phyloP scores from a whole-genome alignment of 2,888 invertebrate species.

The Tanypteryx hageni region DNA sequence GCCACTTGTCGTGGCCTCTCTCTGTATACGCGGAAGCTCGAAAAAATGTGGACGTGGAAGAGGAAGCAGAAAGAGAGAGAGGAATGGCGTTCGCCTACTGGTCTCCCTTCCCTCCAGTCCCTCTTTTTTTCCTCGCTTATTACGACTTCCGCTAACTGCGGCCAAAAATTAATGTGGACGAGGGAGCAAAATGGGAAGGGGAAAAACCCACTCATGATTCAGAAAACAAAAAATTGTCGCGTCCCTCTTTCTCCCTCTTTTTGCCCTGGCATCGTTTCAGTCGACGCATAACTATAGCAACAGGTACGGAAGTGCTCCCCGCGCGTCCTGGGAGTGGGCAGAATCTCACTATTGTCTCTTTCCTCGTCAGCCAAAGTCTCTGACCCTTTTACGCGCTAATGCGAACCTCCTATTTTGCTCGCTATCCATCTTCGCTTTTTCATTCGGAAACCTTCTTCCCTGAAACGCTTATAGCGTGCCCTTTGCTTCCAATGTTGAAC shows the following conservation, averaged over 20 bases:
- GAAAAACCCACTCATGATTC: neutral
- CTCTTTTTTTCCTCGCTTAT: neutral
- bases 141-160: conserved; percentile 36
- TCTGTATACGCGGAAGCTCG: neutral
- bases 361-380: neutral
- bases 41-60: neutral
- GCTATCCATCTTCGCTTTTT: neutral
- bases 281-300: conserved; percentile 37
- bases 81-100: too few species aligned
- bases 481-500: neutral
- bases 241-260: neutral
- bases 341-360: conserved; percentile 5
- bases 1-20: conserved; percentile 13
- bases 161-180: conserved; percentile 30
- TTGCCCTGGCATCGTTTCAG: neutral
- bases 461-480: neutral
- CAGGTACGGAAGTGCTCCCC: conserved; percentile 54
- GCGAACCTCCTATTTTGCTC: neutral
- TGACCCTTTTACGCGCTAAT: neutral
- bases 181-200: neutral
- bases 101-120: too few species aligned
- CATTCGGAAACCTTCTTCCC: too few species aligned
- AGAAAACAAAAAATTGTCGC: neutral
- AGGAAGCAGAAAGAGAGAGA: neutral
- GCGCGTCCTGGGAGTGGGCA: neutral